phyloP scores from a whole-genome alignment of 2,113 vertebrate genomes.

The Heptranchias perlo region DNA sequence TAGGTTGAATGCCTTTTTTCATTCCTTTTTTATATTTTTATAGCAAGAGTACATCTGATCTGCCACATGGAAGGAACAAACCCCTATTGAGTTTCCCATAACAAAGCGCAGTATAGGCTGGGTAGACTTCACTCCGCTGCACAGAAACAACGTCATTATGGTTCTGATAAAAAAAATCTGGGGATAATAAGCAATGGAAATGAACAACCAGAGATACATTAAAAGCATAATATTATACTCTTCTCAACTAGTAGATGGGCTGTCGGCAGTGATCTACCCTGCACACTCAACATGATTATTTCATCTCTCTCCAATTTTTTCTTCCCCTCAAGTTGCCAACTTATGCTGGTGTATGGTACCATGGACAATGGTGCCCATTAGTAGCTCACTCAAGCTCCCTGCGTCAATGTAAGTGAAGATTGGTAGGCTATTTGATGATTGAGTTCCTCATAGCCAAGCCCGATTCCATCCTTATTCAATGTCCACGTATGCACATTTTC shows the following conservation, averaged over 20 bases:
- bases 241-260: not conserved
- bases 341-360: not conserved
- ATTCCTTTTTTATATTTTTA: not conserved
- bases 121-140: not conserved
- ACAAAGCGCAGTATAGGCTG: not conserved
- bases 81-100: not conserved
- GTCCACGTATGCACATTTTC: too few relatives aligned
- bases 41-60: not conserved
- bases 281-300: not conserved
- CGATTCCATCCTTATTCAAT: too few relatives aligned
- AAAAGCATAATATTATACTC: not conserved
- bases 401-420: too few relatives aligned
- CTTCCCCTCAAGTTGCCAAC: not conserved
- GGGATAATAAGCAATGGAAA: not conserved
- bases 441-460: too few relatives aligned
- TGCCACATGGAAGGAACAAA: not conserved
- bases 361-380: not conserved
- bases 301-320: not conserved
- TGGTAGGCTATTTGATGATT: too few relatives aligned
- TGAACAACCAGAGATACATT: not conserved
- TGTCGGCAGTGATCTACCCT: not conserved
- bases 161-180: not conserved
- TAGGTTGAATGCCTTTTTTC: not conserved
- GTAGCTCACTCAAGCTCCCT: too few relatives aligned
- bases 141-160: not conserved